These are phyloP conservation scores for Acleris holmiana DNA, from an alignment of 2,888 invertebrate genomes.

Conservation along the genomic window DNA sequence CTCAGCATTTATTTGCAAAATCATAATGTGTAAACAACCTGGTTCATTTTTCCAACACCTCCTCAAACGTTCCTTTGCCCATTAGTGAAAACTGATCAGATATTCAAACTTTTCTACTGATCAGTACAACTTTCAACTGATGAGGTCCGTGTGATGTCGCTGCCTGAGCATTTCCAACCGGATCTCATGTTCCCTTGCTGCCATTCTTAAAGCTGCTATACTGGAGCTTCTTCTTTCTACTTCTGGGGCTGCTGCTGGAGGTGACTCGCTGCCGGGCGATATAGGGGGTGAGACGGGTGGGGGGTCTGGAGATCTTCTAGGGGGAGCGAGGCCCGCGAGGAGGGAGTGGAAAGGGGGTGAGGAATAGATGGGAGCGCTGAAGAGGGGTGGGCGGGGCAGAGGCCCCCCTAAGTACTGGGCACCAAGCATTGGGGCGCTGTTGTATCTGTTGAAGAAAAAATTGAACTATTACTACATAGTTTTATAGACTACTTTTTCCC, in stretches of 20 bases:
- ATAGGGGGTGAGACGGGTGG: conserved; percentile 83
- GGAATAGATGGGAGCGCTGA: conserved; percentile 88
- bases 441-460: conserved; percentile 59
- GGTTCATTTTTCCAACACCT: not conserved
- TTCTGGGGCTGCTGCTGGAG: conserved; percentile 85
- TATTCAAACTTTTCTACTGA: conserved; percentile 43
- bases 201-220: conserved; percentile 93
- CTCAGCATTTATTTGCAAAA: not conserved
- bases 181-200: conserved; percentile 95
- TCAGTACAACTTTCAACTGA: conserved; percentile 86
- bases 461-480: not conserved
- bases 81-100: conserved; percentile 15
- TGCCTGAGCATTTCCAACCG: conserved; percentile 92
- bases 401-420: conserved; percentile 82
- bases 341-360: conserved; percentile 75
- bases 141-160: conserved; percentile 89
- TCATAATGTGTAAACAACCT: not conserved
- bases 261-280: conserved; percentile 81
- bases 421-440: conserved; percentile 67
- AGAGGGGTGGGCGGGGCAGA: conserved; percentile 76
- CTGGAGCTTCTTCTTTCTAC: conserved; percentile 93
- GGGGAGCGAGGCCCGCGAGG: conserved; percentile 77
- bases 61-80: not conserved
- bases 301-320: conserved; percentile 73
- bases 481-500: not conserved